A percentile compares a stretch with the other conserved stretches of the same genome.
These are phyloP conservation scores for Cyprinodon variegatus DNA, from an alignment of 2,113 vertebrate genomes.

Conservation along the genomic window DNA sequence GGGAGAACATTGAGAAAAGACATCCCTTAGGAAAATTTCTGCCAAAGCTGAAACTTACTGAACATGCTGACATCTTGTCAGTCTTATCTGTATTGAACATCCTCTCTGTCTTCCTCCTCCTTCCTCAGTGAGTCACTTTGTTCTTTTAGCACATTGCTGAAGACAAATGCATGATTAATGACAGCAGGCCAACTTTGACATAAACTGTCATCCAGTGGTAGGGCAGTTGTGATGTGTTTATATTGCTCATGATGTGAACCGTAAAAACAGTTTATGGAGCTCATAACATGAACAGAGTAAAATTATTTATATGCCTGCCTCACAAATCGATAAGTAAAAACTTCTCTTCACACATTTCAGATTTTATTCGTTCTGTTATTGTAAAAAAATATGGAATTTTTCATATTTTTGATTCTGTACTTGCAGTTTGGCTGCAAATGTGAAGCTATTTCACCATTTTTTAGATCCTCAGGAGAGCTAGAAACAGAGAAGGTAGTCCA, in stretches of 20 bases:
- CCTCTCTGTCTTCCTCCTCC: not conserved
- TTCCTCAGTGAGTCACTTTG: constrained; percentile 20
- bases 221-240: not conserved
- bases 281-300: constrained; percentile 26
- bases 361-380: not conserved
- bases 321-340: constrained; percentile 15
- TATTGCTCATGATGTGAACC: constrained; percentile 8
- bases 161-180: constrained; percentile 58
- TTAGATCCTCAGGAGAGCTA: constrained; percentile 5
- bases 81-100: constrained; percentile 21
- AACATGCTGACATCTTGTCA: constrained; percentile 25
- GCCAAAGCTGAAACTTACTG: constrained; percentile 12
- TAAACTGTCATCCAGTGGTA: constrained; percentile 20
- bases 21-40: not conserved
- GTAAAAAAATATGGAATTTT: not conserved
- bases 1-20: not conserved
- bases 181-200: constrained; percentile 39
- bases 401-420: not conserved
- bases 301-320: constrained; percentile 19
- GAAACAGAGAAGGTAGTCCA: not conserved
- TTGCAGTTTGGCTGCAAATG: not conserved
- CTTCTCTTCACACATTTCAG: not conserved
- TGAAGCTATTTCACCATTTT: not conserved
- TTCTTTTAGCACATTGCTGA: constrained; percentile 33
- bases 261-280: constrained; percentile 17